Evolutionary conservation across 2,888 invertebrate species (phyloP), one percentile per base, ranked within the genome.

Genomic region (Agrochola macilenta): DNA sequence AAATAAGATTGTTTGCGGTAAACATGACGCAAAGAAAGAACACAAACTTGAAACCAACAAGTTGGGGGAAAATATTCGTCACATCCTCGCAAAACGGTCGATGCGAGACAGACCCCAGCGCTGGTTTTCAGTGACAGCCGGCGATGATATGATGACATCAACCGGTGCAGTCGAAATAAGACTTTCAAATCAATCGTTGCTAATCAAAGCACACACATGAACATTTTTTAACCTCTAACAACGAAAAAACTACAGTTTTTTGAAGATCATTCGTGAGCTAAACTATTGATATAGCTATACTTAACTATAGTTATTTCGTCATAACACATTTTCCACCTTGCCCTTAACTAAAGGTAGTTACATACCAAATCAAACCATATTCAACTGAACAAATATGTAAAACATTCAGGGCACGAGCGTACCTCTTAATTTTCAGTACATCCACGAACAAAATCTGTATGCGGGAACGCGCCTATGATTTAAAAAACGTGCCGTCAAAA

Each of bases 401-500:
- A 73, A 54, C 68, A 85, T 79, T 83, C 77, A 30, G n/a, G 8
- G n/a, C 76, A 79, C 83, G 83, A 72, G 30, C 65, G 73, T 72
- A 65, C 82, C 80, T 87, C 85, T 85, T 88, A 87, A 88, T 88
- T 87, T 86, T 84, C 76, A 86, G 85, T 85, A 87, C 89, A 90
- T 84, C 12, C 85, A 76, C 77, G 77, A 76, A 79, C 85, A 64
- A 66, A 85, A 91, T 94, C 90, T 88, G 93, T 93, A 93, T 93
- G 93, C 93, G 87, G 84, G 74, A 76, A 86, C 84, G 78, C 77
- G 79, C 90, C 89, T 91, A 91, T 92, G 92, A 93, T 93, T 94
- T 91, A 91, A 93, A 94, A 94, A 93, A 93, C 93, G 93, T 93
- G 94, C 91, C 92, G 89, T 81, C 85, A 81, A 84, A 90, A 90